Percentiles rank a stretch among this genome's conserved stretches.
Conservation (phyloP, 2,113 vertebrate genomes). For the Leucoraja erinaceus region DNA sequence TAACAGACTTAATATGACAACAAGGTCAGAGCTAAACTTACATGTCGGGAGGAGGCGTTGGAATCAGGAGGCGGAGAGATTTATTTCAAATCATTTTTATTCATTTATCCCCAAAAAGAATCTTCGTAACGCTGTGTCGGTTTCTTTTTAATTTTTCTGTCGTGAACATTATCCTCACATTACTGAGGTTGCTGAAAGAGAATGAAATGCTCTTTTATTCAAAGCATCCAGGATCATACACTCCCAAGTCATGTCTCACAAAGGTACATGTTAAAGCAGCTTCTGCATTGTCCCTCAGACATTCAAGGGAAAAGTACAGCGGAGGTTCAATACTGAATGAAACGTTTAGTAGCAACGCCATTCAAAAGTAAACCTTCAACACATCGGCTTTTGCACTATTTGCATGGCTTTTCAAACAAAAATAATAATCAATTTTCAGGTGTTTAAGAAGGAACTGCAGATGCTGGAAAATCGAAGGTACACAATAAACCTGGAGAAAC, state of each 20-base stretch:
- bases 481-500: no score
- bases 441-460: no score
- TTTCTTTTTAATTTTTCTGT: neutral
- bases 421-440: no score
- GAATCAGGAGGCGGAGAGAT: neutral
- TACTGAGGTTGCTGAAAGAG: neutral
- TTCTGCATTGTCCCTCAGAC: neutral
- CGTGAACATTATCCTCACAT: neutral
- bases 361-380: no score
- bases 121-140: neutral
- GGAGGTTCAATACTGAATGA: neutral
- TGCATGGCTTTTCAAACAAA: no score
- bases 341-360: neutral
- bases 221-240: neutral
- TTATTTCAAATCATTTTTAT: constrained; percentile 12
- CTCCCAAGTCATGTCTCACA: neutral
- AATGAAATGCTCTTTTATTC: neutral
- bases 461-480: no score
- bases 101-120: neutral
- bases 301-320: neutral
- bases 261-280: neutral
- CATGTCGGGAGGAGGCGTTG: neutral
- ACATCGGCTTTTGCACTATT: no score
- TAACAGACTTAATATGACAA: constrained; percentile 30
- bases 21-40: constrained; percentile 1